phyloP scores from a whole-genome alignment of 2,888 invertebrate species.

The Xestobium rufovillosum region DNA sequence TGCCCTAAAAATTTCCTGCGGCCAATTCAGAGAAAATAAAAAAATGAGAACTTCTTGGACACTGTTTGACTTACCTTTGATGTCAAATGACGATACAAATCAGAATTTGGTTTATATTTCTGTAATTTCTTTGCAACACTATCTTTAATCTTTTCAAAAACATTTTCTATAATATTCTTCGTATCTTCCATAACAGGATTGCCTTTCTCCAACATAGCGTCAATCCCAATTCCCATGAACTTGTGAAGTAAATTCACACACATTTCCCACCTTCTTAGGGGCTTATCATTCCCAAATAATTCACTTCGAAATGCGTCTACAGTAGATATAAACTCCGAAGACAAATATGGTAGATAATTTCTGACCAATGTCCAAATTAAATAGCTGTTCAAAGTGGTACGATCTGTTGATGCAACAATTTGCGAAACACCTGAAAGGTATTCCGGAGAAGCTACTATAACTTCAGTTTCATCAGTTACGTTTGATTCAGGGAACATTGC shows the following conservation, averaged over 20 bases:
- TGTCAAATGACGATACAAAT: conserved; percentile 32
- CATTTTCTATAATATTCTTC: conserved; percentile 24
- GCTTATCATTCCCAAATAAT: conserved; percentile 32
- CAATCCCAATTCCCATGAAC: conserved; percentile 45
- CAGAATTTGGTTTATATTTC: conserved; percentile 24
- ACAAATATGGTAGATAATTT: conserved; percentile 49
- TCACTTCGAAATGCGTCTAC: conserved; percentile 32
- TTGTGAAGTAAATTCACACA: conserved; percentile 44
- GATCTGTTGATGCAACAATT: conserved; percentile 46
- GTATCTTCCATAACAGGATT: conserved; percentile 30
- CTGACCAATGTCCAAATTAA: conserved; percentile 51
- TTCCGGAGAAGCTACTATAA: conserved; percentile 46
- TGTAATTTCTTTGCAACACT: conserved; percentile 27
- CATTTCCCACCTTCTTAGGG: conserved; percentile 46
- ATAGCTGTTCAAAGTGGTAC: conserved; percentile 50
- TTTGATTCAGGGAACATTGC: conserved; percentile 45
- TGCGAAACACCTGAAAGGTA: conserved; percentile 48
- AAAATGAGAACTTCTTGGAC: conserved; percentile 9
- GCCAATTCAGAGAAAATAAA: too few relatives aligned
- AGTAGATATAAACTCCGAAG: conserved; percentile 37
- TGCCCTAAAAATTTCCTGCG: too few relatives aligned
- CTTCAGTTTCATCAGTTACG: conserved; percentile 46
- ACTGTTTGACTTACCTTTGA: conserved; percentile 42
- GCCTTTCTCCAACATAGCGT: conserved; percentile 40
- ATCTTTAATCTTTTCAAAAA: conserved; percentile 29